Evolutionary conservation across 2,888 invertebrate species (phyloP).

Genomic region (Crepidodera aurea): DNA sequence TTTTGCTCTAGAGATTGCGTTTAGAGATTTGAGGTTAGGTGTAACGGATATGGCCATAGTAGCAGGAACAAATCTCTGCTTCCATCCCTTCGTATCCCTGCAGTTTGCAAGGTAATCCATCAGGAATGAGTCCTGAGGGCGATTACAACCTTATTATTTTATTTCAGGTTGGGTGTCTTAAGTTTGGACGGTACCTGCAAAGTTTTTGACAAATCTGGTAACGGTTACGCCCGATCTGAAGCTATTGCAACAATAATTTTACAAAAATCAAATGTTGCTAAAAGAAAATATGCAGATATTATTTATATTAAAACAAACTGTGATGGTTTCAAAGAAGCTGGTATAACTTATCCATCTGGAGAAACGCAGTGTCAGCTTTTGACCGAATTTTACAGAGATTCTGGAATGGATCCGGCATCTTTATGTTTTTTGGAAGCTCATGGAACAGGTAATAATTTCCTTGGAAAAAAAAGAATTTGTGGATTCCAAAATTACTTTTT

Average conservation of each 20-base stretch:
- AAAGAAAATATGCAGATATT: constrained; percentile 64
- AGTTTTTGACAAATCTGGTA: constrained; percentile 85
- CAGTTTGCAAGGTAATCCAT: constrained; percentile 83
- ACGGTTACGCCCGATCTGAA: constrained; percentile 87
- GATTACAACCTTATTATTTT: too few species aligned
- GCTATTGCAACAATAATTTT: constrained; percentile 75
- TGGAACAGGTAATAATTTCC: constrained; percentile 69
- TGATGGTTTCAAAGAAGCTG: constrained; percentile 58
- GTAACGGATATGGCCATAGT: constrained; percentile 90
- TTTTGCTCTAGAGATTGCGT: constrained; percentile 85
- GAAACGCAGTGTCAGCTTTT: constrained; percentile 69
- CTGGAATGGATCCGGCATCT: constrained; percentile 72
- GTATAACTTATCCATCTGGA: constrained; percentile 58
- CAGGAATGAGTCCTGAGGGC: too few species aligned
- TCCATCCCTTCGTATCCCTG: constrained; percentile 87
- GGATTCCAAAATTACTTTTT: too few species aligned
- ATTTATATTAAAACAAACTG: constrained; percentile 55
- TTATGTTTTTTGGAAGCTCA: constrained; percentile 89
- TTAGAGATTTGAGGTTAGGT: constrained; percentile 77
- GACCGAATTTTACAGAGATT: constrained; percentile 72
- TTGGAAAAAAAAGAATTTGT: not conserved
- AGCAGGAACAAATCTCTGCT: constrained; percentile 83
- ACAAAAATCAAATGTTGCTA: constrained; percentile 69
- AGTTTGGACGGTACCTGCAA: constrained; percentile 88
- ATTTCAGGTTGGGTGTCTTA: constrained; percentile 75